These are phyloP conservation scores for Caradrina clavipalpis DNA, from an alignment of 2,888 invertebrate species.

Conservation along the genomic window DNA sequence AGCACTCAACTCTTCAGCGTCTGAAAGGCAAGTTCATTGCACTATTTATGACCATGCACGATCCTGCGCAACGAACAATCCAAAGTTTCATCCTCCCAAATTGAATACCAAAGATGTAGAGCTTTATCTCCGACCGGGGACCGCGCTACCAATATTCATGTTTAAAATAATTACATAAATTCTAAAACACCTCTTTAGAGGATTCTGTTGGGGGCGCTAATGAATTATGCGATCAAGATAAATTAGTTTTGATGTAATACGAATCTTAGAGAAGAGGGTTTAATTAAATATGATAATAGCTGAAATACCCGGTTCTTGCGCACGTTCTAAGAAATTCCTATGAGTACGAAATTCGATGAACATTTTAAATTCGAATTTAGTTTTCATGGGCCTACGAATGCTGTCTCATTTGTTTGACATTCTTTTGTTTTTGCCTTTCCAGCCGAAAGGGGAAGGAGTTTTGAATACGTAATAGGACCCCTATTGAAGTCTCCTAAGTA, in stretches of 20 bases:
- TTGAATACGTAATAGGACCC: slow-evolving; percentile 34
- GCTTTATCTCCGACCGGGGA: slow-evolving; percentile 24
- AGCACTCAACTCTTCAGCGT: background rate
- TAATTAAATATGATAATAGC: slow-evolving; percentile 63
- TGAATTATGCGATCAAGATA: slow-evolving; percentile 64
- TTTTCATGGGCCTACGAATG: slow-evolving; percentile 43
- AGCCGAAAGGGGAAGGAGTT: slow-evolving; percentile 25
- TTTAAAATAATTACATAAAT: slow-evolving; percentile 62
- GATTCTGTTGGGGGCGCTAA: slow-evolving; percentile 44
- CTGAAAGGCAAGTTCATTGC: background rate
- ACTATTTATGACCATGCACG: background rate
- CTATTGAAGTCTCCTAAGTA: slow-evolving; percentile 35
- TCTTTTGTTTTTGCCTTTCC: slow-evolving; percentile 49
- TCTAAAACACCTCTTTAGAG: slow-evolving; percentile 50
- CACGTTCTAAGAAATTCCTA: slow-evolving; percentile 53
- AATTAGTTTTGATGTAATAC: slow-evolving; percentile 60
- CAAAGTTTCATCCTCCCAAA: slow-evolving; percentile 12
- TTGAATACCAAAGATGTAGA: slow-evolving; percentile 20
- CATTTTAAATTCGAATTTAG: slow-evolving; percentile 47
- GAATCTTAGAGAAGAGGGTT: slow-evolving; percentile 53
- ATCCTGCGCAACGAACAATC: slow-evolving; percentile 15
- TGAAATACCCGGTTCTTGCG: slow-evolving; percentile 34
- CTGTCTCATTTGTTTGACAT: slow-evolving; percentile 52
- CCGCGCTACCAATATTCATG: slow-evolving; percentile 41
- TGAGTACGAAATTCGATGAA: slow-evolving; percentile 55